phyloP scores from a whole-genome alignment of 2,888 invertebrate species.

The Eubasilissa splendida region DNA sequence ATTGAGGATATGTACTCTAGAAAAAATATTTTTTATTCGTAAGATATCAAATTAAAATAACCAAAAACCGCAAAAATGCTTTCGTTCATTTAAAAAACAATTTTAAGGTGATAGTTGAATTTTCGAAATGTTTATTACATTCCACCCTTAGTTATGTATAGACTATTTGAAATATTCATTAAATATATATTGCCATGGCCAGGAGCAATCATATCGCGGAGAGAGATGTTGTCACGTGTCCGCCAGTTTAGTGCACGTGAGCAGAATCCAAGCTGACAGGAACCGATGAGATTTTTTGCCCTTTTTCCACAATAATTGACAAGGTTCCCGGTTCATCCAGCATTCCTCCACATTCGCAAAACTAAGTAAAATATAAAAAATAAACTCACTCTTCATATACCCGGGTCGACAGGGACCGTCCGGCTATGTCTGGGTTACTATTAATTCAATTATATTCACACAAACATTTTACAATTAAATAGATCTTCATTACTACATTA shows the following conservation, averaged over 20 bases:
- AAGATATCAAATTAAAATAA: too few relatives aligned
- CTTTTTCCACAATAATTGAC: conserved; percentile 37
- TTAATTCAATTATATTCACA: too few relatives aligned
- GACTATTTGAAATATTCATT: conserved; percentile 24
- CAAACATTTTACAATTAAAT: too few relatives aligned
- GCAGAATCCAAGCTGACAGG: conserved; percentile 47
- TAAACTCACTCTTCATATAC: not conserved
- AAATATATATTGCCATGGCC: conserved; percentile 11
- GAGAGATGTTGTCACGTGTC: conserved; percentile 51
- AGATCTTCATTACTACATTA: too few relatives aligned
- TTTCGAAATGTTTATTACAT: not conserved
- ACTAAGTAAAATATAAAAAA: conserved; percentile 7
- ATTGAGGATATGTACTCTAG: too few relatives aligned
- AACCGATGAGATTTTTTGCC: conserved; percentile 39
- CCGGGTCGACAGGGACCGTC: too few relatives aligned
- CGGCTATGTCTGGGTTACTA: too few relatives aligned
- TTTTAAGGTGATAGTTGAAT: too few relatives aligned
- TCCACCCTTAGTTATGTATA: not conserved
- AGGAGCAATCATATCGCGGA: conserved; percentile 7
- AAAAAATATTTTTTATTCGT: too few relatives aligned
- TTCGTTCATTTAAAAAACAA: too few relatives aligned
- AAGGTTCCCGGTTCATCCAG: conserved; percentile 1
- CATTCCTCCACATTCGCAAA: not conserved
- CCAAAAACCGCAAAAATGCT: too few relatives aligned
- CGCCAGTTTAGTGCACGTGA: conserved; percentile 48